Evolutionary conservation across 2,797 vertebrate species (phyloP).

Genomic region (Syngnathus rostellatus): DNA sequence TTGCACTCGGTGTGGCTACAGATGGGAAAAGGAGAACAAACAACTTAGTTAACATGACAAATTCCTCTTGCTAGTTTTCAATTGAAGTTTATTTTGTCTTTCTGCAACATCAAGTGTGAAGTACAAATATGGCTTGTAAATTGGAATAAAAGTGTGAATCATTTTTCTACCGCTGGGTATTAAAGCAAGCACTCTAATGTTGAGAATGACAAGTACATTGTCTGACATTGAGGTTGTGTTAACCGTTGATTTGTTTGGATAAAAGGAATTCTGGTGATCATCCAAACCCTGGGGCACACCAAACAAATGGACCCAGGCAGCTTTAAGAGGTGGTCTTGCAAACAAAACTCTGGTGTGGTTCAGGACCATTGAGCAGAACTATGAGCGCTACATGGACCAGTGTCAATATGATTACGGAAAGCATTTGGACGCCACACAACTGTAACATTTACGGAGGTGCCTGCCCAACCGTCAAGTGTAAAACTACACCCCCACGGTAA

Average conservation of each 20-base stretch:
- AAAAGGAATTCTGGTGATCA: neutral
- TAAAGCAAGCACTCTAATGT: neutral
- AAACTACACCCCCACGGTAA: neutral
- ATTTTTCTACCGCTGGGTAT: neutral
- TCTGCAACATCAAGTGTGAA: neutral
- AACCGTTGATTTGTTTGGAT: constrained; percentile 1
- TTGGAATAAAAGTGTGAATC: neutral
- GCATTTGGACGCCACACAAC: neutral
- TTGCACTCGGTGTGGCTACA: constrained; percentile 41
- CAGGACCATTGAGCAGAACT: neutral
- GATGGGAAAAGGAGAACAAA: neutral
- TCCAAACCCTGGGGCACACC: neutral
- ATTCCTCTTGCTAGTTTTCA: neutral
- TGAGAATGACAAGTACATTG: neutral
- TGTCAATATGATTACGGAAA: neutral
- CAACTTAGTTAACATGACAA: neutral
- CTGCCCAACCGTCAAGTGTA: neutral
- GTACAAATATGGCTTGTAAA: neutral
- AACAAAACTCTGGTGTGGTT: constrained; percentile 1
- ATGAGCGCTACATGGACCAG: neutral
- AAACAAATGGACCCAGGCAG: neutral
- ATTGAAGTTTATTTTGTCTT: neutral
- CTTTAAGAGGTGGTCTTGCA: neutral
- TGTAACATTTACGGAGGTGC: neutral
- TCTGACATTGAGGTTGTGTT: neutral